Percentiles rank a stretch among this genome's conserved stretches.
phyloP scores from a whole-genome alignment of 2,113 vertebrate genomes.

The Chaetodon trifascialis region DNA sequence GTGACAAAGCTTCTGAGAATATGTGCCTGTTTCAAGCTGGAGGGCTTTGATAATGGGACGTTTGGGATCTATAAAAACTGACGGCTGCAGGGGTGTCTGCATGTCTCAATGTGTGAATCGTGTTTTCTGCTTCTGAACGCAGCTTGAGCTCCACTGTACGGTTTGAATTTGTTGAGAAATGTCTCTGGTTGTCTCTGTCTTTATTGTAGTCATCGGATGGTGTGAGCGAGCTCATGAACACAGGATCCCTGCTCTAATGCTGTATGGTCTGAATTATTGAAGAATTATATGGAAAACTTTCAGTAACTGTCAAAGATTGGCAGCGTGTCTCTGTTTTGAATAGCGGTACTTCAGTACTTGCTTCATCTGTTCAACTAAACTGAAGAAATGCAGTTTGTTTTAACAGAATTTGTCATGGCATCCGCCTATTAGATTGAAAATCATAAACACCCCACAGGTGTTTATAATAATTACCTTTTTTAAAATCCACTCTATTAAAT shows the following conservation, averaged over 20 bases:
- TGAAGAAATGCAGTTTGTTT: not conserved
- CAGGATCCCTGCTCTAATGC: not conserved
- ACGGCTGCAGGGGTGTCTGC: constrained; percentile 56
- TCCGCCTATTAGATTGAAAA: not conserved
- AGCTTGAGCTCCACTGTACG: constrained; percentile 38
- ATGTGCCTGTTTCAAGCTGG: constrained; percentile 46
- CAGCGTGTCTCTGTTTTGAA: not conserved
- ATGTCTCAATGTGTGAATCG: constrained; percentile 74
- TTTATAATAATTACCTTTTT: not conserved
- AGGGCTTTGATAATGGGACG: constrained; percentile 65
- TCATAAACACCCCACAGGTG: not conserved
- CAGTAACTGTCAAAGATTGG: not conserved
- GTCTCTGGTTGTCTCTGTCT: constrained; percentile 40
- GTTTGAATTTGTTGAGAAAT: constrained; percentile 51
- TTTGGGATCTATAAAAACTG: constrained; percentile 76
- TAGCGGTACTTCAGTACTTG: not conserved
- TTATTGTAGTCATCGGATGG: constrained; percentile 27
- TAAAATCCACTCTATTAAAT: not conserved
- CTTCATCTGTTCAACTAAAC: not conserved
- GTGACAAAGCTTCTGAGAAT: constrained; percentile 53
- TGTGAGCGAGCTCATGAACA: constrained; percentile 29
- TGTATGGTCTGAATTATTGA: not conserved
- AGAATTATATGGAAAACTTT: not conserved
- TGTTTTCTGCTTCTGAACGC: constrained; percentile 71
- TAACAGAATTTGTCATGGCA: not conserved